These are phyloP conservation scores for Pristiophorus japonicus DNA, from an alignment of 2,113 vertebrate species.

Conservation along the genomic window DNA sequence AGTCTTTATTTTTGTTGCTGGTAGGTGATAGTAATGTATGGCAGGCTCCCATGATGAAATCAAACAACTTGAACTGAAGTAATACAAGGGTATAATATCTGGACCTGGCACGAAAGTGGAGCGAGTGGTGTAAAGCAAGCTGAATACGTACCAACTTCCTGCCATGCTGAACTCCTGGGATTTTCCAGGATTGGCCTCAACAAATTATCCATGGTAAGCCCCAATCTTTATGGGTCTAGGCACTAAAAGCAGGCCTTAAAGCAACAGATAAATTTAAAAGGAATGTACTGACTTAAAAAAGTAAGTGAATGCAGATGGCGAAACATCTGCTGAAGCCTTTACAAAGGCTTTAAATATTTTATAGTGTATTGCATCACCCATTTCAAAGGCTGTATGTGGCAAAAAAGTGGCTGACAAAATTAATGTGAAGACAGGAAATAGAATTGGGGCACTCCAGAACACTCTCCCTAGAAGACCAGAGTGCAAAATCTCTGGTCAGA, in stretches of 20 bases:
- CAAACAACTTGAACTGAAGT: neutral
- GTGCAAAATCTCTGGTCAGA: neutral
- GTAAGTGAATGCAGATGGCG: neutral
- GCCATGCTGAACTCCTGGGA: neutral
- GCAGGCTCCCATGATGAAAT: neutral
- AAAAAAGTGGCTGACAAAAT: neutral
- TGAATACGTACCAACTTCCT: neutral
- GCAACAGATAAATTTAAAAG: neutral
- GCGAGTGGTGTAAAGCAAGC: neutral
- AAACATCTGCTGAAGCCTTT: neutral
- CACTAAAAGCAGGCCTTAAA: neutral
- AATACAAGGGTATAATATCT: neutral
- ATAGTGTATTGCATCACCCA: neutral
- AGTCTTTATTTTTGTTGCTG: neutral
- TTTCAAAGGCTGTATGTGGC: neutral
- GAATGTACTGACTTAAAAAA: neutral
- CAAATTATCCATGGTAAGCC: neutral
- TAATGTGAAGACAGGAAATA: neutral
- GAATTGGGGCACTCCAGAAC: neutral
- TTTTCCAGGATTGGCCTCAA: neutral
- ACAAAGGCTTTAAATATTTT: neutral
- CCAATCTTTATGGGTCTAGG: neutral
- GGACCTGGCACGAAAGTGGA: neutral
- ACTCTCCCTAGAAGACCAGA: neutral
- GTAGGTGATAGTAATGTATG: neutral